These are phyloP conservation scores for Apamea sordens DNA, from an alignment of 2,888 invertebrate species.

Conservation along the genomic window DNA sequence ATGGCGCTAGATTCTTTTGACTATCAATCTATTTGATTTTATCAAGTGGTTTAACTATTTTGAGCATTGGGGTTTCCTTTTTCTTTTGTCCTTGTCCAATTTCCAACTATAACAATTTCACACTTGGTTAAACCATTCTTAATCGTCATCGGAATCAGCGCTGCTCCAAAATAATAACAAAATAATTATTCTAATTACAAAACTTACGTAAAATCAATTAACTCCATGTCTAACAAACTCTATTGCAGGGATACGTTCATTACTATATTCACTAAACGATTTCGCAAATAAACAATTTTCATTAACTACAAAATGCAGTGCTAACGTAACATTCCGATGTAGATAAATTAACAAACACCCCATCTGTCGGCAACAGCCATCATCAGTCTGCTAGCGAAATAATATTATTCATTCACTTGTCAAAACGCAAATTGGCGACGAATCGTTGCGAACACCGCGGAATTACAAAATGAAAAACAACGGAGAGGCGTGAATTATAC, in stretches of 20 bases:
- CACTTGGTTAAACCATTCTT: no score
- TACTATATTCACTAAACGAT: slow-evolving; percentile 52
- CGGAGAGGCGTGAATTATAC: slow-evolving; percentile 50
- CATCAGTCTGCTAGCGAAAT: slow-evolving; percentile 76
- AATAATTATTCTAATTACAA: no score
- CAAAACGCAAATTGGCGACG: slow-evolving; percentile 83
- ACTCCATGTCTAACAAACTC: slow-evolving; percentile 27
- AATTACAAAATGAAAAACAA: slow-evolving; percentile 66
- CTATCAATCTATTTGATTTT: slow-evolving; percentile 45
- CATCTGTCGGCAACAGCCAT: slow-evolving; percentile 75
- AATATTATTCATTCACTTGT: slow-evolving; percentile 87
- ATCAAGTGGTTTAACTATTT: neutral
- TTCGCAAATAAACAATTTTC: slow-evolving; percentile 60
- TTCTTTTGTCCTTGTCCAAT: neutral
- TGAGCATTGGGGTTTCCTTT: neutral
- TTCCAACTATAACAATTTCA: no score
- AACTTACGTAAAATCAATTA: slow-evolving; percentile 16
- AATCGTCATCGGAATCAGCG: no score
- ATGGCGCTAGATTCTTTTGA: slow-evolving; percentile 36
- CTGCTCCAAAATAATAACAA: no score
- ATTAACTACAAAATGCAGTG: slow-evolving; percentile 58
- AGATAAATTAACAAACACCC: slow-evolving; percentile 75
- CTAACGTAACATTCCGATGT: slow-evolving; percentile 63
- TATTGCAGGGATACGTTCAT: slow-evolving; percentile 29
- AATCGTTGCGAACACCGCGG: slow-evolving; percentile 73